phyloP scores from a whole-genome alignment of 2,888 invertebrate species.

The Sarcophaga variegata region DNA sequence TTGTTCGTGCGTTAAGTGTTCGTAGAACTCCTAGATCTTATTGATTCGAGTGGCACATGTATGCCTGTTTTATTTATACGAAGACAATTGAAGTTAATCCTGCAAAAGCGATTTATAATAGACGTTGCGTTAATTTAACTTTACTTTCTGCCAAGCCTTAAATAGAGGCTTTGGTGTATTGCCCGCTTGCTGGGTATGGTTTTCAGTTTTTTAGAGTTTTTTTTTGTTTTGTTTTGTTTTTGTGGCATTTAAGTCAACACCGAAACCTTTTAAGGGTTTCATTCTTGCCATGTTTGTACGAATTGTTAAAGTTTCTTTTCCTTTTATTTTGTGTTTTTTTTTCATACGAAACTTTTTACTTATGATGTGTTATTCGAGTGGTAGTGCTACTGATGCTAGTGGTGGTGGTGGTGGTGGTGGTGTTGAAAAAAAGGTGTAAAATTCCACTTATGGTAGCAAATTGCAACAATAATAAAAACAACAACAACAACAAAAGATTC shows the following conservation, averaged over 20 bases:
- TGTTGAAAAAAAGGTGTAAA: slow-evolving; percentile 68
- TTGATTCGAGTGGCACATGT: slow-evolving; percentile 5
- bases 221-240: slow-evolving; percentile 24
- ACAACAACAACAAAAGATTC: slow-evolving; percentile 7
- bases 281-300: slow-evolving; percentile 58
- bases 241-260: slow-evolving; percentile 58
- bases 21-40: slow-evolving; percentile 26
- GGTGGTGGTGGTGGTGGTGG: slow-evolving; percentile 42
- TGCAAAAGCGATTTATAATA: background rate
- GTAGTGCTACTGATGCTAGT: slow-evolving; percentile 42
- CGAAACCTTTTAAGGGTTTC: slow-evolving; percentile 68
- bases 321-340: slow-evolving; percentile 56
- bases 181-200: slow-evolving; percentile 2
- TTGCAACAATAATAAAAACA: slow-evolving; percentile 49
- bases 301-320: slow-evolving; percentile 54
- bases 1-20: slow-evolving; percentile 2
- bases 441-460: slow-evolving; percentile 66
- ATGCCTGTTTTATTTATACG: background rate
- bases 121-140: background rate
- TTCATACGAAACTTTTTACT: slow-evolving; percentile 52
- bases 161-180: slow-evolving; percentile 41
- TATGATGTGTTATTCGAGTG: slow-evolving; percentile 26
- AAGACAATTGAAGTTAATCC: background rate
- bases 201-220: background rate
- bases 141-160: slow-evolving; percentile 20